A percentile compares a stretch with the other conserved stretches of the same genome.
Evolutionary conservation across 2,113 vertebrate species (phyloP).

Genomic region (Hippopotamus amphibius): DNA sequence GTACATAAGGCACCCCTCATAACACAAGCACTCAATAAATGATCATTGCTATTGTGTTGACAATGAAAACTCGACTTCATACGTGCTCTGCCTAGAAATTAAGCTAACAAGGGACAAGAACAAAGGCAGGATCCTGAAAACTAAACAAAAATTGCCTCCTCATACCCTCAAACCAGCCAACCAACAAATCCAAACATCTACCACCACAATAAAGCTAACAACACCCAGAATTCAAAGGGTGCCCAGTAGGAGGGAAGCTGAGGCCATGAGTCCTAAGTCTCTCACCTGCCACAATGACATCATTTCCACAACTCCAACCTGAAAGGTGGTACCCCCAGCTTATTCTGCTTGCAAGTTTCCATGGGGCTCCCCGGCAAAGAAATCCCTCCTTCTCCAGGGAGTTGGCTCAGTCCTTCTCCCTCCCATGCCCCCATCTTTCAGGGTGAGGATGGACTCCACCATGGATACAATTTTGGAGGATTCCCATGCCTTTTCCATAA

Average conservation of each 20-base stretch:
- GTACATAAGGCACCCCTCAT: background rate
- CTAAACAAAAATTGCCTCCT: background rate
- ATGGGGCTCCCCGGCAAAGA: background rate
- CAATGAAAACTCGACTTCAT: background rate
- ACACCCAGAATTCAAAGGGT: background rate
- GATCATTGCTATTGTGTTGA: fast-evolving
- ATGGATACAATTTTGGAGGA: background rate
- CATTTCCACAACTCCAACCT: background rate
- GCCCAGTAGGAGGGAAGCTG: background rate
- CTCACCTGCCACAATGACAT: background rate
- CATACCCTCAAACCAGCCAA: background rate
- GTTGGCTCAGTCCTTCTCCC: background rate
- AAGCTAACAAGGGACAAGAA: background rate
- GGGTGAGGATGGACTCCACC: background rate
- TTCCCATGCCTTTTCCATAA: background rate
- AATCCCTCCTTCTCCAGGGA: background rate
- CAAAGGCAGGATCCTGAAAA: background rate
- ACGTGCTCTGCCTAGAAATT: background rate
- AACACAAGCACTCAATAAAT: background rate
- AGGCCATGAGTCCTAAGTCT: background rate
- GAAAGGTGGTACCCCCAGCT: background rate
- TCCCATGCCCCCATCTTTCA: background rate
- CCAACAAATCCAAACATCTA: background rate
- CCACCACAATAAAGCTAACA: background rate
- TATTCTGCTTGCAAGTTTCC: background rate